Percentiles rank a stretch among this genome's conserved stretches.
phyloP scores from a whole-genome alignment of 2,113 vertebrate species.

The Addax nasomaculatus region DNA sequence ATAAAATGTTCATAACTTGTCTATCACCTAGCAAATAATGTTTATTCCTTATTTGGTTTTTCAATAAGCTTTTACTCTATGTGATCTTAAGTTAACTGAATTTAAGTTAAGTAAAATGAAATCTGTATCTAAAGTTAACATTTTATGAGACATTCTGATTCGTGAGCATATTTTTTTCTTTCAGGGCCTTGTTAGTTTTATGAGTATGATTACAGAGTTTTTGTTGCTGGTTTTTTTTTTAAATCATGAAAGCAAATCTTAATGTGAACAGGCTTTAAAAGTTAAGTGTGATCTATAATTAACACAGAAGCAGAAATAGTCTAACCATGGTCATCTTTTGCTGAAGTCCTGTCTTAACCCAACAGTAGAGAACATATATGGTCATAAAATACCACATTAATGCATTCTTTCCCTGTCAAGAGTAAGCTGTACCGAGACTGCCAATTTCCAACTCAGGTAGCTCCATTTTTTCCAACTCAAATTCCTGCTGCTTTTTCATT shows the following conservation, averaged over 20 bases:
- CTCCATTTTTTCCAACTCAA: constrained; percentile 15
- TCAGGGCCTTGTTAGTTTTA: neutral
- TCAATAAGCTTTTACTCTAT: neutral
- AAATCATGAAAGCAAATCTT: neutral
- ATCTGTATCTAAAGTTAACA: neutral
- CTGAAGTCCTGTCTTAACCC: neutral
- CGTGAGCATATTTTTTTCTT: neutral
- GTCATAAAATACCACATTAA: constrained; percentile 8
- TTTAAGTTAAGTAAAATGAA: neutral
- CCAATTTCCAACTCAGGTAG: constrained; percentile 55
- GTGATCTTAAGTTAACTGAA: neutral
- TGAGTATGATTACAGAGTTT: neutral
- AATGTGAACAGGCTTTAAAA: neutral
- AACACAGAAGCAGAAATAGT: neutral
- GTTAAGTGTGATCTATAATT: neutral
- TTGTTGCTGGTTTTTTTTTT: neutral
- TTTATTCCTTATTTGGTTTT: neutral
- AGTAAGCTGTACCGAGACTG: neutral
- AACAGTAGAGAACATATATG: neutral
- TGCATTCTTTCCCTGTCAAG: constrained; percentile 10
- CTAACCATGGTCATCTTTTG: neutral
- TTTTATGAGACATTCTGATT: neutral
- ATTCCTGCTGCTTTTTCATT: constrained; percentile 48
- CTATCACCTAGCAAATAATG: neutral
- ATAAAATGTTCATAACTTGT: neutral